Evolutionary conservation across 2,113 vertebrate species (phyloP).

Genomic region (Melanocharis versteri): DNA sequence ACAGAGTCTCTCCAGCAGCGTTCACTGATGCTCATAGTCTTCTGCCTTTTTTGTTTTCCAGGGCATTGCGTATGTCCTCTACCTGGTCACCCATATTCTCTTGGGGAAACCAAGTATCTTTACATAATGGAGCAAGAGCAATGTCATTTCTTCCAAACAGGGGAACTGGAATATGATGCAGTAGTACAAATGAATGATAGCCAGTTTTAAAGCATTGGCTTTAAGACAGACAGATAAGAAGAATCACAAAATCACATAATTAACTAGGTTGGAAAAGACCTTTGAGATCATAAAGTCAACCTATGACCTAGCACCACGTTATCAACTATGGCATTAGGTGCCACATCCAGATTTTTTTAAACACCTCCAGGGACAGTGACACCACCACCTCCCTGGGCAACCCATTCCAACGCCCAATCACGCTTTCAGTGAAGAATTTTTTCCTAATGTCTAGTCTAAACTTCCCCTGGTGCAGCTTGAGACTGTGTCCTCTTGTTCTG

Average conservation of each 20-base stretch:
- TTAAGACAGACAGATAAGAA: neutral
- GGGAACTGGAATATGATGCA: neutral
- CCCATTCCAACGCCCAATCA: neutral
- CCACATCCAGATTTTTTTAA: neutral
- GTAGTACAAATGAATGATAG: neutral
- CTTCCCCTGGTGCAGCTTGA: neutral
- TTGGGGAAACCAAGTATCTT: neutral
- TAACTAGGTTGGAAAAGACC: neutral
- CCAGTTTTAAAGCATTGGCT: neutral
- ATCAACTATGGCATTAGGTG: neutral
- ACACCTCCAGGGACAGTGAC: neutral
- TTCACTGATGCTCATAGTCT: neutral
- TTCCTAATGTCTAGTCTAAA: neutral
- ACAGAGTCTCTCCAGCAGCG: neutral
- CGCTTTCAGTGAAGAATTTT: neutral
- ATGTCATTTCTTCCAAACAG: fast-evolving
- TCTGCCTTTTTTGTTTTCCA: neutral
- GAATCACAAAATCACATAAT: neutral
- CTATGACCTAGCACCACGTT: neutral
- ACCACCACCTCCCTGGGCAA: neutral
- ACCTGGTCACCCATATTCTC: too few species aligned
- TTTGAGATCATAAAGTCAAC: neutral
- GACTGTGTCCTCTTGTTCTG: neutral
- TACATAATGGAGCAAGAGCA: neutral
- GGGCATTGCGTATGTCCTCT: neutral